Evolutionary conservation across 1,140 invertebrate genomes (phyloP).

Genomic region (Aphaenogaster ashmeadi): DNA sequence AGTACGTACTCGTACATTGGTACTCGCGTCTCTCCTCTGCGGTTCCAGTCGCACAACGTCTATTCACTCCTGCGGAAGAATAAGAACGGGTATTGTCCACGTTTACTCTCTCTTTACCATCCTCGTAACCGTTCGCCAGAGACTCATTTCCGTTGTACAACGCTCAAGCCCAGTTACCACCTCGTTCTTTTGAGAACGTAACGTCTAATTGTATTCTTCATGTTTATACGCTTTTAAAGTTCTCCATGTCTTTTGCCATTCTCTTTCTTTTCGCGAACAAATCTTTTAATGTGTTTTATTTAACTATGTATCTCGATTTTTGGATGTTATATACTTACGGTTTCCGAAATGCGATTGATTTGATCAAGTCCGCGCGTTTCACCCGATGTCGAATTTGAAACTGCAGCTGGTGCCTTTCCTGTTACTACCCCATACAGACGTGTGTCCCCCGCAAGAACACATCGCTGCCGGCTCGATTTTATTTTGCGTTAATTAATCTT

Average conservation of each 20-base stretch:
- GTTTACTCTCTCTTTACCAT: slow-evolving; percentile 29
- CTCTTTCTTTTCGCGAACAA: not conserved
- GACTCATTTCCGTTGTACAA: slow-evolving; percentile 36
- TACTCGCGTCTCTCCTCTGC: slow-evolving; percentile 66
- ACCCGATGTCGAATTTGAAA: not conserved
- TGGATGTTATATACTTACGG: not conserved
- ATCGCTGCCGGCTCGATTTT: slow-evolving; percentile 18
- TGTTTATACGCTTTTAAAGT: not conserved
- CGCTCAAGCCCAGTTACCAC: slow-evolving; percentile 45
- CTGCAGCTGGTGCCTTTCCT: not conserved
- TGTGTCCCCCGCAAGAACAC: not conserved
- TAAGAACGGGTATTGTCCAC: slow-evolving; percentile 72
- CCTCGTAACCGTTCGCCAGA: slow-evolving; percentile 5
- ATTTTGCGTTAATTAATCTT: slow-evolving; percentile 62
- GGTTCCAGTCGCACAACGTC: slow-evolving; percentile 72
- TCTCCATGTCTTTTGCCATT: not conserved
- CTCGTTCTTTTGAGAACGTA: not conserved
- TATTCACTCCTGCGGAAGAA: slow-evolving; percentile 65
- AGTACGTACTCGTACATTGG: slow-evolving; percentile 64
- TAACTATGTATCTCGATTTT: not conserved
- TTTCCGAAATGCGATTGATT: not conserved
- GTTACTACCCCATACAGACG: not conserved
- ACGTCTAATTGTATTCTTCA: not conserved
- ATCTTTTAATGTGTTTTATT: not conserved
- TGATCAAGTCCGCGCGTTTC: not conserved